Percentiles rank a stretch among this genome's conserved stretches.
phyloP scores from a whole-genome alignment of 2,113 vertebrate genomes.

The Conger conger region DNA sequence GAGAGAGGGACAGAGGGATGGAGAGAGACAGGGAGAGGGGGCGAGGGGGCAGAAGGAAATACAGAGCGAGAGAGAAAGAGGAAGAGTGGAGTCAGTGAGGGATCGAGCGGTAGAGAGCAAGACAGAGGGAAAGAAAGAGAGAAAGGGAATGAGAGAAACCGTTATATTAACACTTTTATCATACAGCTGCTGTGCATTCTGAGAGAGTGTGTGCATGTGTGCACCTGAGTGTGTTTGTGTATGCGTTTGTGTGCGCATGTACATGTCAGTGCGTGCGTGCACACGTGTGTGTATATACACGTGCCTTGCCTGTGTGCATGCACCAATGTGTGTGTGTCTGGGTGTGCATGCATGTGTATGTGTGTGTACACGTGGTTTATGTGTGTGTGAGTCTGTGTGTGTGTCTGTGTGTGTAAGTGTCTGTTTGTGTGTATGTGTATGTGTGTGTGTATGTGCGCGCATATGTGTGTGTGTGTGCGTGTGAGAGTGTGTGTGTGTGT shows the following conservation, averaged over 20 bases:
- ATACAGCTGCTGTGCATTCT: too few species aligned
- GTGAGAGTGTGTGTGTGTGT: too few species aligned
- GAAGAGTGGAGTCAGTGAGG: background rate
- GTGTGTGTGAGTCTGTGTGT: constrained; percentile 28
- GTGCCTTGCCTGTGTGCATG: too few species aligned
- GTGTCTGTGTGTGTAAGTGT: background rate
- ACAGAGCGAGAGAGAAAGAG: background rate
- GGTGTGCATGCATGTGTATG: background rate
- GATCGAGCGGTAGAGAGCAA: too few species aligned
- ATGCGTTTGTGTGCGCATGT: background rate
- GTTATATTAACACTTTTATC: too few species aligned
- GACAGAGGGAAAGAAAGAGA: background rate
- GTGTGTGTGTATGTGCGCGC: too few species aligned
- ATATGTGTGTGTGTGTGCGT: too few species aligned
- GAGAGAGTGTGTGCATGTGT: too few species aligned
- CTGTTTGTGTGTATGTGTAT: background rate
- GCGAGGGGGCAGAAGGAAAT: too few species aligned
- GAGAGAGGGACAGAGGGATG: background rate
- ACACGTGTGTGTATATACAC: background rate
- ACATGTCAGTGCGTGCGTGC: constrained; percentile 23
- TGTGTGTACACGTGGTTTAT: constrained; percentile 21
- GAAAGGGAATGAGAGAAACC: background rate
- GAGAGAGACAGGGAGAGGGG: background rate
- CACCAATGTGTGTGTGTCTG: too few species aligned
- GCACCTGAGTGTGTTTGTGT: too few species aligned